Conservation (phyloP, 2,888 invertebrate species). For the Andrena praecox region DNA sequence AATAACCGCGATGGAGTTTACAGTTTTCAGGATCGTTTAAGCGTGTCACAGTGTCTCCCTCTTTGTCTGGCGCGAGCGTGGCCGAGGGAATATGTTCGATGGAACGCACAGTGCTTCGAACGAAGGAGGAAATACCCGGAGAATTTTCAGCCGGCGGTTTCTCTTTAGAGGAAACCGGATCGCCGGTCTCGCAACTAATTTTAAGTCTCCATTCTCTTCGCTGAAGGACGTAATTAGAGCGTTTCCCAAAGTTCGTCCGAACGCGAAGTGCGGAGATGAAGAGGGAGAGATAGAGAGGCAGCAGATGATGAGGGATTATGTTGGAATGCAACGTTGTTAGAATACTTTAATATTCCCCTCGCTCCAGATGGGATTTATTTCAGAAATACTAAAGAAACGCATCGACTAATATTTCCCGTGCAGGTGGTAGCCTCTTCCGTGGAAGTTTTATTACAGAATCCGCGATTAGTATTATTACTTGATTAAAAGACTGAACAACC, state of each 20-base stretch:
- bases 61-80: background rate
- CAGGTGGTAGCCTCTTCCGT: background rate
- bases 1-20: background rate
- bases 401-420: background rate
- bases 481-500: background rate
- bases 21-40: background rate
- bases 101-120: conserved; percentile 27
- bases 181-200: conserved; percentile 60
- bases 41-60: background rate
- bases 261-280: conserved; percentile 27
- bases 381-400: background rate
- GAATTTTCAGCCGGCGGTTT: conserved; percentile 35
- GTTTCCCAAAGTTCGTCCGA: conserved; percentile 60
- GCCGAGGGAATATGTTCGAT: background rate
- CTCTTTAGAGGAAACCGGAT: conserved; percentile 54
- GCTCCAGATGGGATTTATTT: conserved; percentile 6
- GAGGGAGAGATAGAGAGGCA: background rate
- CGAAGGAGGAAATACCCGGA: conserved; percentile 31
- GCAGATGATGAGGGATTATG: conserved; percentile 46
- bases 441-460: background rate
- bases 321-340: conserved; percentile 45
- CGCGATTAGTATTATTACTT: too few relatives aligned
- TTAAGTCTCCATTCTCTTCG: conserved; percentile 64
- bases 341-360: conserved; percentile 14
- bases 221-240: conserved; percentile 70